Evolutionary conservation across 2,888 invertebrate genomes (phyloP).

Genomic region (Conomelus anceps): DNA sequence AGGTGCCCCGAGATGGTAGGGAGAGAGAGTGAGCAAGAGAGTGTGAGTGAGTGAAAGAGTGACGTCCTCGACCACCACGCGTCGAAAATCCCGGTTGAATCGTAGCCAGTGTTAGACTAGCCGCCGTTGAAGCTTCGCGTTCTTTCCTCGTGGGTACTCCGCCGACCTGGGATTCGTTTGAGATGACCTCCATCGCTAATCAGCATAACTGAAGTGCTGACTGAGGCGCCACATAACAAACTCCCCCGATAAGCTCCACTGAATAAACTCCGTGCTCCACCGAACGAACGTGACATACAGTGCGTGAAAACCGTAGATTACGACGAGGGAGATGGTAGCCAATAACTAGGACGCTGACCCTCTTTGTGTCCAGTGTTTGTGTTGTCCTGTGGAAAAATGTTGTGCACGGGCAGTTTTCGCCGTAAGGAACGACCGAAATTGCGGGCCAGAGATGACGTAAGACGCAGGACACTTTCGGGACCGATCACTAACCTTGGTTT

Average conservation of each 20-base stretch:
- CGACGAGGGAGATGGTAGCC: background rate
- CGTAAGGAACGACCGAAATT: constrained; percentile 14
- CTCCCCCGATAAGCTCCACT: background rate
- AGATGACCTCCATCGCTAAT: background rate
- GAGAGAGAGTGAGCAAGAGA: background rate
- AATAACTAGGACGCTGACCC: background rate
- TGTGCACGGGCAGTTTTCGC: constrained; percentile 14
- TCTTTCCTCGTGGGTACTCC: background rate
- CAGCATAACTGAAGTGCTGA: background rate
- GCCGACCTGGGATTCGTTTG: background rate
- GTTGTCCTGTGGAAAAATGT: background rate
- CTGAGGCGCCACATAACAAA: background rate
- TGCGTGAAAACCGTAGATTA: background rate
- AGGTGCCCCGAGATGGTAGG: background rate
- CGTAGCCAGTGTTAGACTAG: background rate
- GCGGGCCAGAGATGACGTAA: background rate
- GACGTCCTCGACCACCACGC: background rate
- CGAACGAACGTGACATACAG: background rate
- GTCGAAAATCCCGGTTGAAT: background rate
- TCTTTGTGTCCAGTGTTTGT: background rate
- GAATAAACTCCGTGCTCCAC: no score
- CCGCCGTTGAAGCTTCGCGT: background rate
- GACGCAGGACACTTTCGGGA: background rate
- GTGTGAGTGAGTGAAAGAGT: no score
- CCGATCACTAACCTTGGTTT: background rate